Percentiles rank a stretch among this genome's conserved stretches.
phyloP scores from a whole-genome alignment of 1,140 invertebrate genomes.

The Anagrus nilaparvatae region DNA sequence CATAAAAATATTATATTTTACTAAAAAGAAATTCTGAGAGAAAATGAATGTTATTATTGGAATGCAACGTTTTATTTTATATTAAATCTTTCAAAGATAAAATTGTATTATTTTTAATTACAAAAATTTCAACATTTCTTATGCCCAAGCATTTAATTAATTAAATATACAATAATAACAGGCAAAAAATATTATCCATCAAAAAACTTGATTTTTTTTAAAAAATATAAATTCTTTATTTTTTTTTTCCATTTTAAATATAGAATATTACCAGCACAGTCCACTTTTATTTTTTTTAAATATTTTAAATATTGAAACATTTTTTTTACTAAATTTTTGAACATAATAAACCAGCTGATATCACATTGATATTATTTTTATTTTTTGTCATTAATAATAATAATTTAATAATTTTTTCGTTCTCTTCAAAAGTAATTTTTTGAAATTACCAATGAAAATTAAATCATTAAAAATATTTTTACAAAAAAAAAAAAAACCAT shows the following conservation, averaged over 20 bases:
- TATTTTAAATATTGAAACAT: slow-evolving; percentile 3
- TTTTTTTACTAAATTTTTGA: too few species aligned
- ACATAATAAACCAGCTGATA: background rate
- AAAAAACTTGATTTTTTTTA: slow-evolving; percentile 6
- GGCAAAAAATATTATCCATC: slow-evolving; percentile 6
- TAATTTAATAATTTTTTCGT: background rate
- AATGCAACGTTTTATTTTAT: slow-evolving; percentile 37
- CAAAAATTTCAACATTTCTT: slow-evolving; percentile 12
- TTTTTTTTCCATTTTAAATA: too few species aligned
- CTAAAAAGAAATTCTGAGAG: slow-evolving; percentile 3
- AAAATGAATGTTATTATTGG: slow-evolving; percentile 32
- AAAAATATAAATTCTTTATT: slow-evolving; percentile 14
- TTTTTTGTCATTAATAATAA: background rate
- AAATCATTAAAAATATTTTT: too few species aligned
- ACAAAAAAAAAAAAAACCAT: too few species aligned
- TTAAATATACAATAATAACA: too few species aligned
- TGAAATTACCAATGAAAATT: too few species aligned
- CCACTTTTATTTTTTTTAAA: slow-evolving; percentile 9
- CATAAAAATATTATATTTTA: slow-evolving; percentile 8
- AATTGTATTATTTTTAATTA: slow-evolving; percentile 18
- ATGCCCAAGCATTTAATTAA: slow-evolving; percentile 10
- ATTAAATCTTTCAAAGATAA: slow-evolving; percentile 29
- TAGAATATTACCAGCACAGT: slow-evolving; percentile 6
- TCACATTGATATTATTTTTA: background rate
- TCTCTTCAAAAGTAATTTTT: slow-evolving; percentile 6